Percentiles rank a stretch among this genome's conserved stretches.
These are phyloP conservation scores for Cottoperca gobio DNA, from an alignment of 2,797 vertebrate species.

Conservation along the genomic window DNA sequence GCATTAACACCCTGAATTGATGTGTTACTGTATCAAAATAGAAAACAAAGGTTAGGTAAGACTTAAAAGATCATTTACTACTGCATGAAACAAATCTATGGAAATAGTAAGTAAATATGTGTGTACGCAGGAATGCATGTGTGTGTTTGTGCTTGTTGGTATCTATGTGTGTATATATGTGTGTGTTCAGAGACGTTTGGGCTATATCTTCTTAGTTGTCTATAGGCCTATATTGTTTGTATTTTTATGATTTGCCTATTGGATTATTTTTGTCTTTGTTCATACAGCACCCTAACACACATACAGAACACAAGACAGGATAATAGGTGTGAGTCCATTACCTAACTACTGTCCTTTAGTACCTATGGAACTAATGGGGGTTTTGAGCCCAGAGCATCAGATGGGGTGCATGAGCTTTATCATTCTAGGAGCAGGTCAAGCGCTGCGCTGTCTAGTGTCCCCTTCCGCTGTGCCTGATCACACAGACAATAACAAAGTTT, in stretches of 20 bases:
- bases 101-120: not conserved
- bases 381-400: constrained; percentile 6
- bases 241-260: not conserved
- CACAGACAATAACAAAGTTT: constrained; percentile 14
- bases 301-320: not conserved
- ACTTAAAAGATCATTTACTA: not conserved
- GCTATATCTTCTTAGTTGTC: not conserved
- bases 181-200: no score
- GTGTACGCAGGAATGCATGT: not conserved
- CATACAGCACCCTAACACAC: not conserved
- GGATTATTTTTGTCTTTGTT: not conserved
- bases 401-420: not conserved
- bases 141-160: not conserved
- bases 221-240: not conserved
- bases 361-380: not conserved
- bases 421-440: constrained; percentile 12
- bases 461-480: constrained; percentile 8
- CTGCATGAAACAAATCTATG: not conserved
- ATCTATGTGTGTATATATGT: no score
- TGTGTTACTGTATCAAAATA: not conserved
- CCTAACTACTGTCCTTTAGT: not conserved
- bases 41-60: not conserved
- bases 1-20: no score
- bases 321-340: not conserved
- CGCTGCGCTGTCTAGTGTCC: not conserved